Conservation (phyloP, 2,888 invertebrate species). For the Julus scandinavius region DNA sequence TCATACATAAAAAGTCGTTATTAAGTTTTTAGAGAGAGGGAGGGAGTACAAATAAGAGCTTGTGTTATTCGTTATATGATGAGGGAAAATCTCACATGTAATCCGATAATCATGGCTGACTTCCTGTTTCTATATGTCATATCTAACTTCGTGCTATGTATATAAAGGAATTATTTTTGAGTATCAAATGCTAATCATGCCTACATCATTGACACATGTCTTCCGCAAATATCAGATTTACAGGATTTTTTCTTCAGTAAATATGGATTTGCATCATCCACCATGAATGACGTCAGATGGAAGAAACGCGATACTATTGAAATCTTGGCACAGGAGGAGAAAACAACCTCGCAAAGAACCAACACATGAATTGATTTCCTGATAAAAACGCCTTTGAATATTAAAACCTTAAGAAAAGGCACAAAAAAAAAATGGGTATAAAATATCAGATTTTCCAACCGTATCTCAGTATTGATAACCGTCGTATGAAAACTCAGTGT, state of each 20-base stretch:
- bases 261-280: constrained; percentile 22
- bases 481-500: too few species aligned
- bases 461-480: too few species aligned
- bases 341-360: not conserved
- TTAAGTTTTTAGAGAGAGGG: not conserved
- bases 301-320: not conserved
- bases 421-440: not conserved
- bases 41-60: not conserved
- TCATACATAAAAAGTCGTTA: not conserved
- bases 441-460: not conserved
- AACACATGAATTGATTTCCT: not conserved
- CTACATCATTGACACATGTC: constrained; percentile 17
- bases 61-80: not conserved
- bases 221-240: constrained; percentile 29
- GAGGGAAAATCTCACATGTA: constrained; percentile 14
- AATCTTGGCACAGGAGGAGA: not conserved
- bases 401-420: not conserved
- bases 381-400: not conserved
- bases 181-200: constrained; percentile 35
- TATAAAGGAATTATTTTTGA: not conserved
- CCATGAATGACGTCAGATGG: constrained; percentile 4
- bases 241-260: not conserved
- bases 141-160: not conserved
- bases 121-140: constrained; percentile 36
- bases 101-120: constrained; percentile 28